A percentile compares a stretch with the other conserved stretches of the same genome.
These are phyloP conservation scores for Clarias magur DNA, from an alignment of 2,113 vertebrate species.

Conservation along the genomic window DNA sequence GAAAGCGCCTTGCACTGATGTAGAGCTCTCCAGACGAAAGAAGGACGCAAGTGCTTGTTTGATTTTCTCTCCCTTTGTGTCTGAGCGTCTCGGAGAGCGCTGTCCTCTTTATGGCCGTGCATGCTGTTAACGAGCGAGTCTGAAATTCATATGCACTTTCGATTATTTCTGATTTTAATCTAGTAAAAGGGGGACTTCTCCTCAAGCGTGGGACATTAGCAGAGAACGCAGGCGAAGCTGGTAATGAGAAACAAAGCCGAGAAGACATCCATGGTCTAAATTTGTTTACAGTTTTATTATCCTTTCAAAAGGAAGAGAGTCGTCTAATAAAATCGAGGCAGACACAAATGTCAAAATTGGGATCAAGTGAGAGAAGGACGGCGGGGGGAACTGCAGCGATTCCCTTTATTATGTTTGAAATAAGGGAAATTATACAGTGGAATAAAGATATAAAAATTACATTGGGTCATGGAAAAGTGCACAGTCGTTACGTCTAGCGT, in stretches of 20 bases:
- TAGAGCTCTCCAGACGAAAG: slow-evolving; percentile 68
- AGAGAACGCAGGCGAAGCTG: slow-evolving; percentile 53
- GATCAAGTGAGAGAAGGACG: slow-evolving; percentile 50
- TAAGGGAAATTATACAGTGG: slow-evolving; percentile 54
- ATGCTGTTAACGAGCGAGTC: slow-evolving; percentile 58
- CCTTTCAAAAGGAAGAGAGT: slow-evolving; percentile 62
- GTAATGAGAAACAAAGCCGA: slow-evolving; percentile 69
- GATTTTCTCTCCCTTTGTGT: slow-evolving; percentile 56
- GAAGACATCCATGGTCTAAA: slow-evolving; percentile 59
- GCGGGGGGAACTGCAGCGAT: slow-evolving; percentile 49
- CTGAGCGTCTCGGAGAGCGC: slow-evolving; percentile 56
- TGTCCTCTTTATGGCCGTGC: slow-evolving; percentile 57
- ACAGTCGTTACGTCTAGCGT: slow-evolving; percentile 47
- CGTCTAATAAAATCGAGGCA: slow-evolving; percentile 59
- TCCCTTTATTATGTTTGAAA: slow-evolving; percentile 64
- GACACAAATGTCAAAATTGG: slow-evolving; percentile 64
- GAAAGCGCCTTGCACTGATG: slow-evolving; percentile 30
- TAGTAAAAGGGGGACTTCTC: slow-evolving; percentile 62
- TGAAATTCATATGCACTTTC: slow-evolving; percentile 66
- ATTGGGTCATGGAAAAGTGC: slow-evolving; percentile 61
- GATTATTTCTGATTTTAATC: slow-evolving; percentile 65
- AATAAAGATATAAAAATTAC: slow-evolving; percentile 56
- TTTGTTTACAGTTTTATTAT: slow-evolving; percentile 73
- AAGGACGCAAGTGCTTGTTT: slow-evolving; percentile 56
- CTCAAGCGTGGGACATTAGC: slow-evolving; percentile 57